A percentile compares a stretch with the other conserved stretches of the same genome.
phyloP scores from a whole-genome alignment of 1,140 invertebrate species.

The Drosophila sucinea region DNA sequence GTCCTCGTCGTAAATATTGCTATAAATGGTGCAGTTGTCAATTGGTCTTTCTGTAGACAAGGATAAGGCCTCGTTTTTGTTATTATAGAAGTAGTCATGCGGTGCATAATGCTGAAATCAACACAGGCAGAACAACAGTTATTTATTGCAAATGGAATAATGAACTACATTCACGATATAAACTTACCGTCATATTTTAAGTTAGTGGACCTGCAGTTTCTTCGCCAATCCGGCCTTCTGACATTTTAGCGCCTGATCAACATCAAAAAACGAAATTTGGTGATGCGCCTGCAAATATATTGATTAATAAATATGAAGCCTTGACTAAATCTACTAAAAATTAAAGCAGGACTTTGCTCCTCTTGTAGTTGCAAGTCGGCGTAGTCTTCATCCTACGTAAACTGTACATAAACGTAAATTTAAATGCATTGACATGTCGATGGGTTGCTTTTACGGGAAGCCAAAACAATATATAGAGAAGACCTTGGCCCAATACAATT shows the following conservation, averaged over 20 bases:
- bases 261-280: conserved; percentile 9
- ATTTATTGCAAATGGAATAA: not conserved
- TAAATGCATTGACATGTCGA: not conserved
- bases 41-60: conserved; percentile 91
- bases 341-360: not conserved
- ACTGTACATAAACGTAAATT: not conserved
- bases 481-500: conserved; percentile 19
- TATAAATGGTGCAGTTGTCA: conserved; percentile 84
- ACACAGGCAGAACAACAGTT: conserved; percentile 27
- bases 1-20: conserved; percentile 76
- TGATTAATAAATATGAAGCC: not conserved
- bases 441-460: not conserved
- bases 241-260: conserved; percentile 29
- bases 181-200: conserved; percentile 66
- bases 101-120: conserved; percentile 79
- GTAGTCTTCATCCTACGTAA: too few species aligned
- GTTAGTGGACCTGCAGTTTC: conserved; percentile 14
- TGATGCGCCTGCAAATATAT: conserved; percentile 11
- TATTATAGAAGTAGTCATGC: conserved; percentile 83
- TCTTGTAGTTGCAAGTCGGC: too few species aligned
- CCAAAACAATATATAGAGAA: not conserved
- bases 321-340: not conserved
- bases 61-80: conserved; percentile 92
- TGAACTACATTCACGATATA: not conserved
- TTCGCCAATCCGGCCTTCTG: conserved; percentile 11